Percentiles rank a stretch among this genome's conserved stretches.
These are phyloP conservation scores for Rachycentron canadum DNA, from an alignment of 2,797 vertebrate species.

Conservation along the genomic window DNA sequence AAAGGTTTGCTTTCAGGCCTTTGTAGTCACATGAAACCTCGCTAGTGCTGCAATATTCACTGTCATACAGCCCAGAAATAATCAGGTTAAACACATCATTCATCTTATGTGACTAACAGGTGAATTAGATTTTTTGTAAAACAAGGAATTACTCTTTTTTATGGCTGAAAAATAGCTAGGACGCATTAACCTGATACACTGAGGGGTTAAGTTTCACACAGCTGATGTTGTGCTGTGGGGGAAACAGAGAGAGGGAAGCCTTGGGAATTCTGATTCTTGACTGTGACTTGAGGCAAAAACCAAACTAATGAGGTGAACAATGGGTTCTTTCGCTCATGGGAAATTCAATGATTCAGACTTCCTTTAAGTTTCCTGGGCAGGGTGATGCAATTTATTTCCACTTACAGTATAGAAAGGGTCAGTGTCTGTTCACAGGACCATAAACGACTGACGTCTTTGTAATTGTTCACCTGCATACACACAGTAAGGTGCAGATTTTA, in stretches of 20 bases:
- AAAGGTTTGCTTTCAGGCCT: conserved; percentile 44
- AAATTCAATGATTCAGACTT: conserved; percentile 47
- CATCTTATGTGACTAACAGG: background rate
- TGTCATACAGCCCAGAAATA: conserved; percentile 8
- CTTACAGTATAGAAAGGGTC: conserved; percentile 32
- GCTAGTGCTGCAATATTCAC: background rate
- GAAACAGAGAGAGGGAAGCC: conserved; percentile 34
- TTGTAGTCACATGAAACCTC: conserved; percentile 8
- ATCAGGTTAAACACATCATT: conserved; percentile 30
- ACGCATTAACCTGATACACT: background rate
- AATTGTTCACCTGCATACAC: background rate
- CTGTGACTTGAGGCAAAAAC: conserved; percentile 47
- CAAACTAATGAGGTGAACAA: conserved; percentile 59
- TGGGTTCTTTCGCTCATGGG: conserved; percentile 27
- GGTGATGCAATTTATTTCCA: conserved; percentile 44
- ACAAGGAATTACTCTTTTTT: background rate
- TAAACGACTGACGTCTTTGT: conserved; percentile 32
- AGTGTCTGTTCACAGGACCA: conserved; percentile 31
- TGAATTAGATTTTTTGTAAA: conserved; percentile 11
- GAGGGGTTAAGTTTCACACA: conserved; percentile 25
- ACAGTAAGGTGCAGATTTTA: conserved; percentile 1
- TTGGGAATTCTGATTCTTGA: conserved; percentile 46
- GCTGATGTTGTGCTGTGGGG: conserved; percentile 2
- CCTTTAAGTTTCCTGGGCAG: conserved; percentile 45
- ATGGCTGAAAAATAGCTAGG: background rate